A percentile compares a stretch with the other conserved stretches of the same genome.
Evolutionary conservation across 2,888 invertebrate genomes (phyloP).

Genomic region (Sericinus montela): DNA sequence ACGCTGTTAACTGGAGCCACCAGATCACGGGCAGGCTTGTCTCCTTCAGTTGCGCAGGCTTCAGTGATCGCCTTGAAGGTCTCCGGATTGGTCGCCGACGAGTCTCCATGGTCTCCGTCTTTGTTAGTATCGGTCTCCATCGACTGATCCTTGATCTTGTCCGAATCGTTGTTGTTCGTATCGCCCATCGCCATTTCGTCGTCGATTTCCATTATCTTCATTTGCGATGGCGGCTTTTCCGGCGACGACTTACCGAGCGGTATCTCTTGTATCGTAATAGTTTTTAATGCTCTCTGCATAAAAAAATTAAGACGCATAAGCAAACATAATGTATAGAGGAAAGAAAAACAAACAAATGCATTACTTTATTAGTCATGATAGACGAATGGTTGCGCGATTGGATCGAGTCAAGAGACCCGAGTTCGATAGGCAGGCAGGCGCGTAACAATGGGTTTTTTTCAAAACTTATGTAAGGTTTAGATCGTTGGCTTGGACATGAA

Average conservation of each 20-base stretch:
- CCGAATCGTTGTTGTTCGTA: slow-evolving; percentile 42
- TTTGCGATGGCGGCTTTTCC: slow-evolving; percentile 45
- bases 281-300: slow-evolving; percentile 77
- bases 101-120: slow-evolving; percentile 14
- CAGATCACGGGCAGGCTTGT: slow-evolving; percentile 27
- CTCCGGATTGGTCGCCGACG: slow-evolving; percentile 34
- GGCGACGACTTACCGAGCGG: slow-evolving; percentile 40
- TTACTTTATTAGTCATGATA: no score
- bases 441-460: no score
- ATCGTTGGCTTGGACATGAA: no score
- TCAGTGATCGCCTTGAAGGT: slow-evolving; percentile 45
- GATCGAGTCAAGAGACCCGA: no score
- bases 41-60: slow-evolving; percentile 32
- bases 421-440: no score
- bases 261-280: slow-evolving; percentile 71
- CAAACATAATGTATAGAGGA: no score
- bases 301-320: not conserved
- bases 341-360: no score
- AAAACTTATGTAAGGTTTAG: no score
- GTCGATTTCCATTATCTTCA: slow-evolving; percentile 51
- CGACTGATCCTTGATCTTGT: slow-evolving; percentile 22
- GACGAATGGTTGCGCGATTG: no score
- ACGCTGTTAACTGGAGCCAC: slow-evolving; percentile 80
- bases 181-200: slow-evolving; percentile 41
- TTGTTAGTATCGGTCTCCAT: slow-evolving; percentile 5